Evolutionary conservation across 2,113 vertebrate genomes (phyloP).

Genomic region (Herpailurus yagouaroundi): DNA sequence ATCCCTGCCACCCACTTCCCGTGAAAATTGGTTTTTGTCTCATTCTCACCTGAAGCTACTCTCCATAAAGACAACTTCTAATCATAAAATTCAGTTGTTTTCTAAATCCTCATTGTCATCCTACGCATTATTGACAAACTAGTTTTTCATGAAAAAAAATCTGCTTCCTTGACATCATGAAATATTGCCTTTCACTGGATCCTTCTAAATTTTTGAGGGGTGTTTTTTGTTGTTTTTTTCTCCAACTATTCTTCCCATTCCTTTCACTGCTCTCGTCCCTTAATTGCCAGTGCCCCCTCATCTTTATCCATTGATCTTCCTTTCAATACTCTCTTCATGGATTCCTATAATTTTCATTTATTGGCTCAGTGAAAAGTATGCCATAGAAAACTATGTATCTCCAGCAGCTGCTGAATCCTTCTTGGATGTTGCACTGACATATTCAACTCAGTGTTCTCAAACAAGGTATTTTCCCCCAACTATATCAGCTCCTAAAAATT

Average conservation of each 20-base stretch:
- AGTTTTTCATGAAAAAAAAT: not conserved
- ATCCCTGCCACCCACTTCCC: not conserved
- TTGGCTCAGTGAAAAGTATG: not conserved
- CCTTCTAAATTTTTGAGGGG: not conserved
- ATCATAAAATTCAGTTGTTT: not conserved
- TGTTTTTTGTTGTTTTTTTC: not conserved
- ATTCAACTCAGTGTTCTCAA: not conserved
- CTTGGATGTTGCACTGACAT: not conserved
- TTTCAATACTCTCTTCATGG: not conserved
- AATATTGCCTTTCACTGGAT: not conserved
- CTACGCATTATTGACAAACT: not conserved
- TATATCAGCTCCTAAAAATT: not conserved
- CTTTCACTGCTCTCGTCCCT: not conserved
- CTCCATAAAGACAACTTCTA: not conserved
- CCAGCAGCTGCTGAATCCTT: not conserved
- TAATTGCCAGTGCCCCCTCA: not conserved
- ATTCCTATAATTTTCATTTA: not conserved
- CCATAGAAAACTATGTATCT: not conserved
- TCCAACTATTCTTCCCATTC: not conserved
- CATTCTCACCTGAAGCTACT: not conserved
- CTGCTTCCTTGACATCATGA: not conserved
- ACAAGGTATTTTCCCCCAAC: not conserved
- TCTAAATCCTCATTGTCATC: not conserved
- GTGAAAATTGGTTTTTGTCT: not conserved
- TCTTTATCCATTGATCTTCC: not conserved